These are phyloP conservation scores for Hippoglossus stenolepis DNA, from an alignment of 2,113 vertebrate genomes.

Conservation along the genomic window DNA sequence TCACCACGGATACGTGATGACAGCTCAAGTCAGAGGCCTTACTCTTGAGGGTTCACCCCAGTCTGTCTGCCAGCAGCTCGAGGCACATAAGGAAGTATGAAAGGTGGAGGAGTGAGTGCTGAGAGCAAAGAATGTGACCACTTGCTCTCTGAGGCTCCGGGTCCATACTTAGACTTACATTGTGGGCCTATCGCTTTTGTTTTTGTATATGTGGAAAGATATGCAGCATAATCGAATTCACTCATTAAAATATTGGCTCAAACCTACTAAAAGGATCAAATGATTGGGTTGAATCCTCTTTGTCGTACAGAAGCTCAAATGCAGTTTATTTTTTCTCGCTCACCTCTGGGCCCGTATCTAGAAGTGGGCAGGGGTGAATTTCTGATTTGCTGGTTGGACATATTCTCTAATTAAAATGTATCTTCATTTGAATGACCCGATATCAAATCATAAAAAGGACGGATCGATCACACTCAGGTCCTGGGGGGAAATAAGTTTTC, in stretches of 20 bases:
- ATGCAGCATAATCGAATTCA: not conserved
- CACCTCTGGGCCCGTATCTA: too few relatives aligned
- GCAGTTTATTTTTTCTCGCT: not conserved
- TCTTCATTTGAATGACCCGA: too few relatives aligned
- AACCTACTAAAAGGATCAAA: not conserved
- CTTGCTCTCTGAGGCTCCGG: slow-evolving; percentile 29
- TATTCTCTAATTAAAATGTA: too few relatives aligned
- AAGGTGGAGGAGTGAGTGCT: slow-evolving; percentile 68
- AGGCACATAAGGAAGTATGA: slow-evolving; percentile 42
- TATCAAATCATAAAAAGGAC: too few relatives aligned
- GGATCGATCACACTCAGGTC: too few relatives aligned
- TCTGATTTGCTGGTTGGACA: too few relatives aligned
- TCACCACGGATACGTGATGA: slow-evolving; percentile 63
- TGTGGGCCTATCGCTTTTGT: not conserved
- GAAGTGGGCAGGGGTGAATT: too few relatives aligned
- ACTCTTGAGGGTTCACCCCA: slow-evolving; percentile 61
- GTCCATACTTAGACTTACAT: slow-evolving; percentile 42
- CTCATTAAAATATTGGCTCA: not conserved
- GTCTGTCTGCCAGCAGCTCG: slow-evolving; percentile 57
- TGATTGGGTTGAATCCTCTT: not conserved
- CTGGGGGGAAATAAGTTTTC: too few relatives aligned
- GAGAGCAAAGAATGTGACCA: slow-evolving; percentile 66
- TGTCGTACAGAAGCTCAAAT: not conserved
- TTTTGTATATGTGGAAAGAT: slow-evolving; percentile 6
- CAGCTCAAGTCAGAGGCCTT: slow-evolving; percentile 67